Percentiles rank a stretch among this genome's conserved stretches.
phyloP scores from a whole-genome alignment of 2,888 invertebrate genomes.

The Campoplex capitator region DNA sequence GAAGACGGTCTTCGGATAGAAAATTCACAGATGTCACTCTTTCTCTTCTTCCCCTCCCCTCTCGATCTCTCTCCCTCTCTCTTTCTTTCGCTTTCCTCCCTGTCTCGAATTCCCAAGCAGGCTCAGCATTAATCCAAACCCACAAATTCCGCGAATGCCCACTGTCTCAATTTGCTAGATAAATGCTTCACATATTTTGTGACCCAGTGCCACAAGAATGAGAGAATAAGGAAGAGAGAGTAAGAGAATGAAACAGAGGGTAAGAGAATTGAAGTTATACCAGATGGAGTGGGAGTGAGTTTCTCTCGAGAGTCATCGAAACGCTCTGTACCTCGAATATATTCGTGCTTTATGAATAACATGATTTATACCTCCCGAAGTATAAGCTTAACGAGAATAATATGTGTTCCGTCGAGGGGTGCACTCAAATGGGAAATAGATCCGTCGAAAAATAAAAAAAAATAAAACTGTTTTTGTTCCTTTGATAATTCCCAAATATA shows the following conservation, averaged over 20 bases:
- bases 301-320: slow-evolving; percentile 37
- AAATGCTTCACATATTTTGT: slow-evolving; percentile 68
- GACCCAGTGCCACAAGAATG: slow-evolving; percentile 40
- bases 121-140: slow-evolving; percentile 62
- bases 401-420: slow-evolving; percentile 19
- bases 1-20: background rate
- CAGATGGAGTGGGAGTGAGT: slow-evolving; percentile 26
- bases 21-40: background rate
- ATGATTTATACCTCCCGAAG: slow-evolving; percentile 35
- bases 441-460: background rate
- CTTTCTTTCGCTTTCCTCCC: slow-evolving; percentile 22
- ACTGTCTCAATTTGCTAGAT: slow-evolving; percentile 69
- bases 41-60: background rate
- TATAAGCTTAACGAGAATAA: slow-evolving; percentile 19
- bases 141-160: slow-evolving; percentile 64
- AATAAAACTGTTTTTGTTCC: background rate
- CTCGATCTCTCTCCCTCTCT: background rate
- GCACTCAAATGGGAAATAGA: slow-evolving; percentile 10
- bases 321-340: slow-evolving; percentile 18
- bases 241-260: background rate
- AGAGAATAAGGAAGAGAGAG: slow-evolving; percentile 34
- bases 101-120: slow-evolving; percentile 27
- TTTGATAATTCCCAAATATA: background rate
- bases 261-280: slow-evolving; percentile 23
- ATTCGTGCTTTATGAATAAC: slow-evolving; percentile 55